Percentiles rank a stretch among this genome's conserved stretches.
Conservation (phyloP, 2,888 invertebrate genomes). For the Hanleya hanleyi region DNA sequence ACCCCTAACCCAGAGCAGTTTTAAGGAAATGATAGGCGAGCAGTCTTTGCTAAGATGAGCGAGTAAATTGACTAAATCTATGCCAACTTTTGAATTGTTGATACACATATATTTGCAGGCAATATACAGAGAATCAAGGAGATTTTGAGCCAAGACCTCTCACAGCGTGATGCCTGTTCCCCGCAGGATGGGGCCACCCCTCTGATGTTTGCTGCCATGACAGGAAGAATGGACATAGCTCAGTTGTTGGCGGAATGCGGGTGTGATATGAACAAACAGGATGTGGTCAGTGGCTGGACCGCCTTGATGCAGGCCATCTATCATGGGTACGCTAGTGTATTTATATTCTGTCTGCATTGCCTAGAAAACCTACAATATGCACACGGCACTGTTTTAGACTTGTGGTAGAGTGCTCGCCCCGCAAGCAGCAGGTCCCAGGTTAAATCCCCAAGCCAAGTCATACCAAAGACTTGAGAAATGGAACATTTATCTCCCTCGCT, state of each 20-base stretch:
- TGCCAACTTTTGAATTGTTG: no score
- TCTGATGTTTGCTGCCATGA: constrained; percentile 74
- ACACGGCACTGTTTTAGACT: no score
- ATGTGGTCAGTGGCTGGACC: constrained; percentile 74
- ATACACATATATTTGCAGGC: no score
- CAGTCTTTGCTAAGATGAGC: no score
- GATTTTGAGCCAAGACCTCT: constrained; percentile 66
- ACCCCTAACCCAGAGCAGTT: no score
- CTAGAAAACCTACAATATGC: constrained; percentile 46
- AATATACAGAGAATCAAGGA: constrained; percentile 63
- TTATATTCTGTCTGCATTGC: constrained; percentile 48
- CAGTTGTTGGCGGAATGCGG: constrained; percentile 70
- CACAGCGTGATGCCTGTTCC: constrained; percentile 65
- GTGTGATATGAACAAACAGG: constrained; percentile 73
- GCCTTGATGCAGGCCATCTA: constrained; percentile 75
- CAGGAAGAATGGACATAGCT: constrained; percentile 71
- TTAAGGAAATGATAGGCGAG: no score
- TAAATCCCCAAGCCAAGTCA: no score
- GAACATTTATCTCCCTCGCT: no score
- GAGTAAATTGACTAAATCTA: no score
- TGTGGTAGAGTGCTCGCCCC: no score
- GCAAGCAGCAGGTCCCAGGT: no score
- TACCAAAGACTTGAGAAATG: no score
- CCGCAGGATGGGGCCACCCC: constrained; percentile 73
- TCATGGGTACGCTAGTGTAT: constrained; percentile 66